These are phyloP conservation scores for Menidia menidia DNA, from an alignment of 2,797 vertebrate genomes.

Conservation along the genomic window DNA sequence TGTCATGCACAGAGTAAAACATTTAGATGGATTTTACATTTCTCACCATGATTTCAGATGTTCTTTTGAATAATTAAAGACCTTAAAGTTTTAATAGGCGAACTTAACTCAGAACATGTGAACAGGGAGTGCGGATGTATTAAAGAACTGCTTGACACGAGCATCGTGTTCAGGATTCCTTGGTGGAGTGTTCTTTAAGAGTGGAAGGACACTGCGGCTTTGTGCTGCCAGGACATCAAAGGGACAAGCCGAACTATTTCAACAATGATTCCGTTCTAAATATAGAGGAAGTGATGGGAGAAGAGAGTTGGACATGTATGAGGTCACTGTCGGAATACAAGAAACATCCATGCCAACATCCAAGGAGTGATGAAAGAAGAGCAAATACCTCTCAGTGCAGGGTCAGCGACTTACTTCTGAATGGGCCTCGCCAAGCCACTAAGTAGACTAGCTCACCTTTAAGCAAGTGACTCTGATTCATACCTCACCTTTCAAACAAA, in stretches of 20 bases:
- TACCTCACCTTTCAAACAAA: conserved; percentile 53
- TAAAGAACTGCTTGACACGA: conserved; percentile 82
- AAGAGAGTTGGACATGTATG: conserved; percentile 75
- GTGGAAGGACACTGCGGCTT: conserved; percentile 78
- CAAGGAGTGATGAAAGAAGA: conserved; percentile 78
- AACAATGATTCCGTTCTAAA: conserved; percentile 80
- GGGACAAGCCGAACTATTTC: conserved; percentile 70
- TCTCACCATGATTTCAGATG: neutral
- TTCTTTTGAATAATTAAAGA: conserved; percentile 15
- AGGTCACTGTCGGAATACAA: conserved; percentile 77
- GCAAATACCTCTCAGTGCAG: conserved; percentile 68
- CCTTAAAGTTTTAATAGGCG: conserved; percentile 41
- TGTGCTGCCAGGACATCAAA: conserved; percentile 84
- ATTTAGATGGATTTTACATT: neutral
- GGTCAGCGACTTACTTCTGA: conserved; percentile 63
- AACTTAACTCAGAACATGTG: conserved; percentile 56
- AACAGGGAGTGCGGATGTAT: conserved; percentile 65
- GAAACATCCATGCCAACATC: conserved; percentile 60
- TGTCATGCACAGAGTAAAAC: neutral
- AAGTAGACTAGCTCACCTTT: conserved; percentile 64
- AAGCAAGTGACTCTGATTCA: conserved; percentile 36
- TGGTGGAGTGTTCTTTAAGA: conserved; percentile 77
- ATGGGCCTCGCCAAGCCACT: conserved; percentile 41
- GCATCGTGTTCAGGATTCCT: conserved; percentile 79
- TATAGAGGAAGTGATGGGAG: conserved; percentile 81